A percentile compares a stretch with the other conserved stretches of the same genome.
Conservation (phyloP, 2,797 vertebrate species). For the Acanthiza pusilla region DNA sequence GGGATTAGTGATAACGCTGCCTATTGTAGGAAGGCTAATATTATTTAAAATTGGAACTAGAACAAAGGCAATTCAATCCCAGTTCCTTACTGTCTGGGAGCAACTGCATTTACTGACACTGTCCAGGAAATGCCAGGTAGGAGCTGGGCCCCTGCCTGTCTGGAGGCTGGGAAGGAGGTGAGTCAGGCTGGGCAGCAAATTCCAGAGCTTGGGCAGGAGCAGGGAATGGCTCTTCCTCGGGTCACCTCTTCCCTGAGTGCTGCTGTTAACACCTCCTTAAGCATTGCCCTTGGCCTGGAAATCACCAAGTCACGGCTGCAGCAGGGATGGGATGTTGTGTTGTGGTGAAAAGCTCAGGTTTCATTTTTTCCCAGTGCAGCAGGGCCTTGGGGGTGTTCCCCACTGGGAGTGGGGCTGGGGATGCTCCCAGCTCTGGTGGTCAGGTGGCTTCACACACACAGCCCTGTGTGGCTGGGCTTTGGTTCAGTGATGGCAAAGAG, state of each 20-base stretch:
- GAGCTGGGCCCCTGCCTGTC: not conserved
- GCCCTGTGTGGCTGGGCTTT: not conserved
- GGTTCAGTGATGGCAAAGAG: not conserved
- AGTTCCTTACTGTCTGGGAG: not conserved
- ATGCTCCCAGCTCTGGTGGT: not conserved
- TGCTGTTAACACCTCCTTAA: accelerated
- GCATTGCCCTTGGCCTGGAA: not conserved
- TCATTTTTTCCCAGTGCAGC: not conserved
- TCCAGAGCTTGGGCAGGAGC: not conserved
- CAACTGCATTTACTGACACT: not conserved
- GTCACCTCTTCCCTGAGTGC: no score
- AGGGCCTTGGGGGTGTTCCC: not conserved
- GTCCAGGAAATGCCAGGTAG: constrained; percentile 35
- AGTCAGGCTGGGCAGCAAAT: not conserved
- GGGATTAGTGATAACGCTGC: constrained; percentile 65
- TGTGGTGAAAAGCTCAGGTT: not conserved
- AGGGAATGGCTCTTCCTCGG: not conserved
- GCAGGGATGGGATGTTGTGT: not conserved
- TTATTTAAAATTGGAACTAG: constrained; percentile 71
- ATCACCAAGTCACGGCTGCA: not conserved
- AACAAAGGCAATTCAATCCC: constrained; percentile 67
- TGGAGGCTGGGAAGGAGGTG: not conserved
- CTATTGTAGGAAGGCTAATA: constrained; percentile 61
- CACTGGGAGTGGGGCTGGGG: not conserved
- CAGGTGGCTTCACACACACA: not conserved